Evolutionary conservation across 2,797 vertebrate species (phyloP), one percentile per base, ranked within the genome.

Genomic region (Falco biarmicus): DNA sequence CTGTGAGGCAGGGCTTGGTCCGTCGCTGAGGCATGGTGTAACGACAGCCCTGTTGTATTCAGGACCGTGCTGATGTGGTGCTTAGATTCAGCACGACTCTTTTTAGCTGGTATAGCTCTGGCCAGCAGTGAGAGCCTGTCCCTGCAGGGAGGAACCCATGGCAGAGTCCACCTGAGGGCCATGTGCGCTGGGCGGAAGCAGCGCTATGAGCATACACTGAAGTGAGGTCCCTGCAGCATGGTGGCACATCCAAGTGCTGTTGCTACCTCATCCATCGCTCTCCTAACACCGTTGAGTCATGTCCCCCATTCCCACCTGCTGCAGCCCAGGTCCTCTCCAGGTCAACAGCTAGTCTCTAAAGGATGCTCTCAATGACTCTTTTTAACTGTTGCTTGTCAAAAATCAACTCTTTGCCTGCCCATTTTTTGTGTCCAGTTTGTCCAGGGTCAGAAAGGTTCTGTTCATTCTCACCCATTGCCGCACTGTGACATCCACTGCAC

Each of bases 141-240:
- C 34, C 64, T 70, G 51, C 50, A 64, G 43, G 60, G 43, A 57
- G 26, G 18, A 39, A 63, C 69, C 66, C 25, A 3, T 21, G 45
- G 57, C 8, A 2, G 29, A 39, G 45, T 32, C 34, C 45, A 43
- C 29, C 11, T 13, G 20, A 57, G 69, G 73, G 39, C 56, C 48
- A 11, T 6, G 1, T 2, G 24, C 25, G 4, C 31, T 34, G 57
- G 53, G 47, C 53, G 77, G 70, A 61, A 54, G 47, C 28, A 78
- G 25, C 2, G 1, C 29, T 24, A 21, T 2, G 13, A 57, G 41
- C 50, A 28, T 12, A 4, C 0, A 0, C 63, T 2, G 2, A 56
- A 39, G 41, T 26, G 68, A 61, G 75, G 43, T 69, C 50, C 65
- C 41, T 82, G 84, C 37, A 71, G 84, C 41, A 25, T 14, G 3